Evolutionary conservation across 2,113 vertebrate species (phyloP).

Genomic region (Psittacula cyanocephala): DNA sequence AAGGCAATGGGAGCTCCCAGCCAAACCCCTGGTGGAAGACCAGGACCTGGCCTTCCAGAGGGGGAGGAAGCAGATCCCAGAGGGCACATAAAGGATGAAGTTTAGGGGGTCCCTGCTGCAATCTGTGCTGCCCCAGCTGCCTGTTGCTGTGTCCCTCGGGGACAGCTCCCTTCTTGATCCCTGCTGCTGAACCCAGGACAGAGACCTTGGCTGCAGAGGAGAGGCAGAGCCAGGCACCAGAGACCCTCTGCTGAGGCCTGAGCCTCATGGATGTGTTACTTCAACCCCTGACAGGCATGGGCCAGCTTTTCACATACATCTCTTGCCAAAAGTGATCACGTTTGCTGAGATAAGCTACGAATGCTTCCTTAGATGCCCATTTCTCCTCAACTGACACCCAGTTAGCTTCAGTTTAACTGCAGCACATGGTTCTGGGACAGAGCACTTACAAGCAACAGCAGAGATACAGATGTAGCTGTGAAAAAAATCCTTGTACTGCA

Average conservation of each 20-base stretch:
- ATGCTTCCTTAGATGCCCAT: neutral
- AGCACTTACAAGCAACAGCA: neutral
- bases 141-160: no score
- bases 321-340: neutral
- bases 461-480: neutral
- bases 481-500: neutral
- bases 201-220: neutral
- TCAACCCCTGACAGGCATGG: no score
- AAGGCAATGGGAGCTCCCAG: conserved; percentile 54
- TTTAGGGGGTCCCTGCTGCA: no score
- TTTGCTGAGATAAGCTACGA: neutral
- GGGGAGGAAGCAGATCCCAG: no score
- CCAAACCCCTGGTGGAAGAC: neutral
- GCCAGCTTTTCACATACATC: neutral
- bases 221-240: neutral
- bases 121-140: neutral
- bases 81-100: no score
- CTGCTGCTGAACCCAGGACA: no score
- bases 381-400: neutral
- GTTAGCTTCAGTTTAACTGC: neutral
- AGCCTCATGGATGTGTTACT: neutral
- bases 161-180: neutral
- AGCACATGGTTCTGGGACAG: neutral
- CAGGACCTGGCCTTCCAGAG: no score
- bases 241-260: neutral